phyloP scores from a whole-genome alignment of 1,140 invertebrate genomes.

The Pachypsylla venusta region DNA sequence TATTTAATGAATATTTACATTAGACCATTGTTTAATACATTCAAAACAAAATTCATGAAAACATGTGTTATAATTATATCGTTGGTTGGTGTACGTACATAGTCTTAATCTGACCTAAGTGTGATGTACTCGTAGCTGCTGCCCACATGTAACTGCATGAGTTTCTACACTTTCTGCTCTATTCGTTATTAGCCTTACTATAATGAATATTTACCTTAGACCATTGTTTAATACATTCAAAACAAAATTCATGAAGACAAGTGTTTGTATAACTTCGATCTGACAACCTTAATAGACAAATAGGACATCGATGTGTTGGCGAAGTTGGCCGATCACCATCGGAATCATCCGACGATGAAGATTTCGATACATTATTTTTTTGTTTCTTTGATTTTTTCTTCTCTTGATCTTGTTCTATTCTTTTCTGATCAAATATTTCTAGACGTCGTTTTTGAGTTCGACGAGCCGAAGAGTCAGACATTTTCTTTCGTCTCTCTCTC shows the following conservation, averaged over 20 bases:
- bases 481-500: too few species aligned
- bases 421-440: too few species aligned
- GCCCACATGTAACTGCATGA: too few species aligned
- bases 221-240: conserved; percentile 82
- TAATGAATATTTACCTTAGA: conserved; percentile 71
- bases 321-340: conserved; percentile 33
- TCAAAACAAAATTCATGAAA: conserved; percentile 88
- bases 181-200: too few species aligned
- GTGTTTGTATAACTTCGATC: conserved; percentile 84
- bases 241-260: conserved; percentile 89
- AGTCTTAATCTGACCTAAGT: too few species aligned
- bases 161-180: too few species aligned
- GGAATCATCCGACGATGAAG: not conserved
- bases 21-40: conserved; percentile 86
- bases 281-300: conserved; percentile 68
- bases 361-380: not conserved
- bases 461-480: not conserved
- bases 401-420: too few species aligned
- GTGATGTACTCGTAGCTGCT: too few species aligned
- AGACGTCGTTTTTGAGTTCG: conserved; percentile 1
- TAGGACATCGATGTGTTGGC: conserved; percentile 74
- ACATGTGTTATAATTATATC: conserved; percentile 80
- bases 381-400: not conserved
- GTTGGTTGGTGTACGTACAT: too few species aligned
- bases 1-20: too few species aligned